A percentile compares a stretch with the other conserved stretches of the same genome.
phyloP scores from a whole-genome alignment of 2,797 vertebrate species.

The Myioborus miniatus region DNA sequence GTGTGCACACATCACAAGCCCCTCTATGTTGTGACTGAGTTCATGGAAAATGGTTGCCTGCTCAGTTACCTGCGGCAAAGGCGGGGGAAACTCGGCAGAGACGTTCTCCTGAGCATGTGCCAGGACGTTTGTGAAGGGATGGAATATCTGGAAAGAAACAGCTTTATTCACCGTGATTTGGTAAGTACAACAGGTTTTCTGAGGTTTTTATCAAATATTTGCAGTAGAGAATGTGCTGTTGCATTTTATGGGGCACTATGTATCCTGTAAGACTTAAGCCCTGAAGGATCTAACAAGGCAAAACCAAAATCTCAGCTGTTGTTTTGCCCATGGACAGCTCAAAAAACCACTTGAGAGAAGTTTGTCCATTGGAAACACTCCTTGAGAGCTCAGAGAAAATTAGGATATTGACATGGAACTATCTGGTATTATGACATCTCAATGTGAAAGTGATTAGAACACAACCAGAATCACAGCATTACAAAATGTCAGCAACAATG shows the following conservation, averaged over 20 bases:
- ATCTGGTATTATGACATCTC: neutral
- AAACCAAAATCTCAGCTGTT: neutral
- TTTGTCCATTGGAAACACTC: neutral
- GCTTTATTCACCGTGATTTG: conserved; percentile 88
- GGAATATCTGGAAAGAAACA: conserved; percentile 84
- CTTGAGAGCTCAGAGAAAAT: neutral
- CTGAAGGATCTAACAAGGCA: neutral
- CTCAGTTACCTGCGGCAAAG: conserved; percentile 78
- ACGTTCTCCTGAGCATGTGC: conserved; percentile 79
- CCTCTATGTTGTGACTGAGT: conserved; percentile 85
- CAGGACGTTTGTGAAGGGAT: conserved; percentile 88
- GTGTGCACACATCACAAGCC: conserved; percentile 81
- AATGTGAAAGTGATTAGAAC: neutral
- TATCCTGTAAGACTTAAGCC: neutral
- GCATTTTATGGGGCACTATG: neutral
- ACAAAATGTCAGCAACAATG: neutral
- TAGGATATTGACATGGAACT: neutral
- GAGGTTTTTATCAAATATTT: neutral
- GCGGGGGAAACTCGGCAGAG: conserved; percentile 29
- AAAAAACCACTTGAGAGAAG: neutral
- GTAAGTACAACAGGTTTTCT: conserved; percentile 66
- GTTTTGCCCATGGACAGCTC: neutral
- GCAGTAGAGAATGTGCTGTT: neutral
- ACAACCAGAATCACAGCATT: neutral
- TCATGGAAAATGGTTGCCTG: conserved; percentile 87